Base-by-base conservation (phyloP, 2,113 vertebrate species). In the Chamaea fasciata region DNA sequence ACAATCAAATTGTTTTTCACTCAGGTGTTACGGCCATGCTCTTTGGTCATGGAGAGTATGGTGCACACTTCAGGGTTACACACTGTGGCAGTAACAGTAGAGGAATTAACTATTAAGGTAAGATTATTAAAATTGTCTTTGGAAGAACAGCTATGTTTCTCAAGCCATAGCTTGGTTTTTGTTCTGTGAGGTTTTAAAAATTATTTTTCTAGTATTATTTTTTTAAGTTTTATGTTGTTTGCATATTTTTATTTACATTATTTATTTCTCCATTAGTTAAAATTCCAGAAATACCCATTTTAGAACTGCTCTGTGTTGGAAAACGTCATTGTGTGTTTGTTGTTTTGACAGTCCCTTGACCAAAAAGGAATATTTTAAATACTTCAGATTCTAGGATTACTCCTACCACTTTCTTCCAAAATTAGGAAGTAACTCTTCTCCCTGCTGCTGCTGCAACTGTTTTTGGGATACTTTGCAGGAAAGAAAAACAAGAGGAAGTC, bases 101-200 rank as follows among this genome's bases (percentile, higher is more conserved):
- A 99, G 92, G 98, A 99, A 95, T 96, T 99, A 89, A 97, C 98
- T 37, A 75, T 99, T 79, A 99, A 99, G 98, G 99, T 99, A 84
- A 94, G 69, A 13, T 39, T 22, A 22, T 62, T 62, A 80, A 80
- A 89, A 49, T 6, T 68, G 23, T 33, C 23, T 59, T 82, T 47
- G n/a, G 23, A 53, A 60, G 33, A 81, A 26, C 19, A 70, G 3
- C 5, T 60, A 1, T 27, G 8, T 68, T 75, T 62, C 44, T 87
- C 24, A 59, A 31, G 13, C 19, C 78, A 26, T 47, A 39, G 23
- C 22, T 90, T 92, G 16, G 1, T 2, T 53, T 53, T 83, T 68
- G 6, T 21, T 56, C 19, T 53, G 10, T 27, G 28, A 23, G 18
- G 1, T 23, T 62, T 49, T 31, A 7, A 13, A 16, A 11, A 19